phyloP scores from a whole-genome alignment of 2,113 vertebrate species.

The Turdus rufiventris region DNA sequence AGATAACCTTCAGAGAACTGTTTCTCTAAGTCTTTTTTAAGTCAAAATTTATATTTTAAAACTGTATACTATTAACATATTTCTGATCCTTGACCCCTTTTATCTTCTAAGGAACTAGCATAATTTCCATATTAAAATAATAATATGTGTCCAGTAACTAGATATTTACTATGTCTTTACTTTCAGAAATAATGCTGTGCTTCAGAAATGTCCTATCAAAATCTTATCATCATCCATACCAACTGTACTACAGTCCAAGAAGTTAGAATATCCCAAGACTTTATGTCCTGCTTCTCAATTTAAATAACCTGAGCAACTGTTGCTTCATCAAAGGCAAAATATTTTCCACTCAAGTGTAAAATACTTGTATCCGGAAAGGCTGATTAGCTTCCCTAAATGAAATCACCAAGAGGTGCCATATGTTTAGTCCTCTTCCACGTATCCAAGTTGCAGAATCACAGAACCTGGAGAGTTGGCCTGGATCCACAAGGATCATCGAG shows the following conservation, averaged over 20 bases:
- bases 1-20: neutral
- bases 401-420: accelerated
- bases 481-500: neutral
- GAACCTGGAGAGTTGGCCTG: neutral
- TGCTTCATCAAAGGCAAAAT: neutral
- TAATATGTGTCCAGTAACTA: neutral
- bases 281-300: neutral
- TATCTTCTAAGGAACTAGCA: neutral
- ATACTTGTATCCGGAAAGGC: neutral
- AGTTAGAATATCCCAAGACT: neutral
- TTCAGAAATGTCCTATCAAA: neutral
- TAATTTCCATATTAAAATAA: neutral
- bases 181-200: neutral
- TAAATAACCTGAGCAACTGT: neutral
- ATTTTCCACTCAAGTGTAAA: neutral
- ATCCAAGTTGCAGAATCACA: neutral
- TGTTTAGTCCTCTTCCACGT: neutral
- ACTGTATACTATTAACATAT: neutral
- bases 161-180: neutral
- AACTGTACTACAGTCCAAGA: neutral
- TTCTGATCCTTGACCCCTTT: neutral
- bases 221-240: neutral
- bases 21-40: neutral
- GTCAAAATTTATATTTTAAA: neutral
- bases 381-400: neutral